Percentiles rank a stretch among this genome's conserved stretches.
These are phyloP conservation scores for Nanger granti DNA, from an alignment of 2,113 vertebrate genomes.

Conservation along the genomic window DNA sequence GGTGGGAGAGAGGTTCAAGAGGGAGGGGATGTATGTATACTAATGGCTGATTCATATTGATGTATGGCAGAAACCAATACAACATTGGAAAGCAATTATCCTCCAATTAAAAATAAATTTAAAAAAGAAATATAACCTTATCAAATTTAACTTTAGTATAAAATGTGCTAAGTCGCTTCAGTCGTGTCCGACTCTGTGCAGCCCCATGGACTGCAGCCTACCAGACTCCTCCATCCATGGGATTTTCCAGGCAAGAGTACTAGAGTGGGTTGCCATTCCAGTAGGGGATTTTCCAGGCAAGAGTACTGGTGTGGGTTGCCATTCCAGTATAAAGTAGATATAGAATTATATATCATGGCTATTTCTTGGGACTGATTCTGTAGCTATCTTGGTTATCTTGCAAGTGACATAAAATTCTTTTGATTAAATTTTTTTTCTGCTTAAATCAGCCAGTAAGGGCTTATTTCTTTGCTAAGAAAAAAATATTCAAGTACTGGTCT, in stretches of 20 bases:
- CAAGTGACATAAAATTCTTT: neutral
- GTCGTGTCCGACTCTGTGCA: too few relatives aligned
- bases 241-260: too few relatives aligned
- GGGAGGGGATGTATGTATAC: neutral
- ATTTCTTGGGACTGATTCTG: neutral
- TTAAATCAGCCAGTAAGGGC: neutral
- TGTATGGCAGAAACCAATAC: neutral
- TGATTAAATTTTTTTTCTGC: neutral
- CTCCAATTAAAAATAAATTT: neutral
- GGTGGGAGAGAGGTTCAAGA: neutral
- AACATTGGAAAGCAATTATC: neutral
- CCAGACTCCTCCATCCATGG: too few relatives aligned
- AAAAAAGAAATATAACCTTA: neutral
- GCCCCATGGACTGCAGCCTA: too few relatives aligned
- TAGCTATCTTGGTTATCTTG: neutral
- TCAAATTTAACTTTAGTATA: neutral
- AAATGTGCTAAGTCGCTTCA: too few relatives aligned
- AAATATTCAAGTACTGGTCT: neutral
- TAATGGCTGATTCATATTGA: neutral
- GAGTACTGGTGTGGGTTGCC: too few relatives aligned
- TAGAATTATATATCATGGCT: neutral
- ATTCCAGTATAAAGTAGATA: neutral
- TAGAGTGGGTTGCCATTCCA: too few relatives aligned
- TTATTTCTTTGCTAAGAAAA: constrained; percentile 17
- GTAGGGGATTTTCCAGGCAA: too few relatives aligned